Percentiles rank a stretch among this genome's conserved stretches.
Evolutionary conservation across 2,797 vertebrate genomes (phyloP).

Genomic region (Pitangus sulphuratus): DNA sequence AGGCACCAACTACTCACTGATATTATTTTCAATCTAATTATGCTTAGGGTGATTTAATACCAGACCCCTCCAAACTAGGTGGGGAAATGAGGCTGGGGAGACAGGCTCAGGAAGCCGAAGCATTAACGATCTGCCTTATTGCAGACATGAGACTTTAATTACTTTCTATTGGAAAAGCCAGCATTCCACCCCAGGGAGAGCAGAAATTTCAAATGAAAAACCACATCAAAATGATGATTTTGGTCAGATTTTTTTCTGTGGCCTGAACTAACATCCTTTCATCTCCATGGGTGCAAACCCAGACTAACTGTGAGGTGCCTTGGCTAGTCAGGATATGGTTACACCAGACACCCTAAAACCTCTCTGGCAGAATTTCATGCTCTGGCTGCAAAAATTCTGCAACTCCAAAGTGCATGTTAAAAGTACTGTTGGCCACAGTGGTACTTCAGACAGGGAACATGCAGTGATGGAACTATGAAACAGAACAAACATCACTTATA

Average conservation of each 20-base stretch:
- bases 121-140: slow-evolving; percentile 52
- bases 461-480: neutral
- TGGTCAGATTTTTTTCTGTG: neutral
- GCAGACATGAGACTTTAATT: slow-evolving; percentile 51
- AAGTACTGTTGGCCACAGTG: neutral
- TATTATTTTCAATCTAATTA: slow-evolving; percentile 60
- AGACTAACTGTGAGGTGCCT: neutral
- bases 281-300: neutral
- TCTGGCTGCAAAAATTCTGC: neutral
- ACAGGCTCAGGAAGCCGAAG: slow-evolving; percentile 48
- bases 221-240: neutral
- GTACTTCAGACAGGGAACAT: neutral
- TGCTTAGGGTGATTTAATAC: slow-evolving; percentile 56
- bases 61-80: slow-evolving; percentile 31
- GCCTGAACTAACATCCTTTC: neutral
- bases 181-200: neutral
- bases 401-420: neutral
- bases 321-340: neutral
- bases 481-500: neutral
- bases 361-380: neutral
- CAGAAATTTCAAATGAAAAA: neutral
- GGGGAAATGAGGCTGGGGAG: slow-evolving; percentile 55
- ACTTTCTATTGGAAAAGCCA: slow-evolving; percentile 58
- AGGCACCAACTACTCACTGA: slow-evolving; percentile 12
- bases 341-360: neutral